Evolutionary conservation across 2,888 invertebrate species (phyloP).

Genomic region (Harmothoe impar): DNA sequence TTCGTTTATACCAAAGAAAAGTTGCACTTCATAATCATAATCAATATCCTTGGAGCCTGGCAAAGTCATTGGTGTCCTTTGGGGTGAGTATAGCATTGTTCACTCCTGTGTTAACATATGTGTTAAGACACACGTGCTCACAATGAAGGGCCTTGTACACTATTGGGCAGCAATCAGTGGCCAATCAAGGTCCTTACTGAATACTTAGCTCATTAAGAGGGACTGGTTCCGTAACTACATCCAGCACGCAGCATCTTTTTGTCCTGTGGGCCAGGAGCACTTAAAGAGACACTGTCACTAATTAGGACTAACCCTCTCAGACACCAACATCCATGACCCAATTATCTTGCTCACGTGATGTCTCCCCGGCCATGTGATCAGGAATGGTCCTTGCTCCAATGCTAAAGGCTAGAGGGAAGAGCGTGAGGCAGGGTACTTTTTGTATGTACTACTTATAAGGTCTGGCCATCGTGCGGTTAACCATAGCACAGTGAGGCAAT

Average conservation of each 20-base stretch:
- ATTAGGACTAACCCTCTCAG: background rate
- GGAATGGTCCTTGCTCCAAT: background rate
- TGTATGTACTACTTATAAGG: slow-evolving; percentile 33
- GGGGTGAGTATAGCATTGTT: too few relatives aligned
- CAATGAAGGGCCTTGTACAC: background rate
- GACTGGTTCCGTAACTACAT: background rate
- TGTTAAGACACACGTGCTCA: too few relatives aligned
- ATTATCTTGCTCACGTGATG: background rate
- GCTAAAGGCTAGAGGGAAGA: too few relatives aligned
- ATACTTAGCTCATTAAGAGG: background rate
- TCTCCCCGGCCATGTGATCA: background rate
- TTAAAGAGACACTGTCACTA: background rate
- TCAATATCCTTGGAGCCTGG: too few relatives aligned
- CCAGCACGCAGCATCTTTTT: background rate
- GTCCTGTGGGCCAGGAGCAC: background rate
- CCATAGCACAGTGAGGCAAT: too few relatives aligned
- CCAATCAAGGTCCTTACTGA: background rate
- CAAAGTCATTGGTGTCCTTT: too few relatives aligned
- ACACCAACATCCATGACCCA: background rate
- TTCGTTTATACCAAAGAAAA: too few relatives aligned
- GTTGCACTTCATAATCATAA: too few relatives aligned
- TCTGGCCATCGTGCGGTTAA: too few relatives aligned
- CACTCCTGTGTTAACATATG: too few relatives aligned
- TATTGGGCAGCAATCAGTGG: background rate
- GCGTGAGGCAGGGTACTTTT: background rate